Base-by-base conservation (phyloP, 2,888 invertebrate genomes). In the Hirudinaria manillensis region DNA sequence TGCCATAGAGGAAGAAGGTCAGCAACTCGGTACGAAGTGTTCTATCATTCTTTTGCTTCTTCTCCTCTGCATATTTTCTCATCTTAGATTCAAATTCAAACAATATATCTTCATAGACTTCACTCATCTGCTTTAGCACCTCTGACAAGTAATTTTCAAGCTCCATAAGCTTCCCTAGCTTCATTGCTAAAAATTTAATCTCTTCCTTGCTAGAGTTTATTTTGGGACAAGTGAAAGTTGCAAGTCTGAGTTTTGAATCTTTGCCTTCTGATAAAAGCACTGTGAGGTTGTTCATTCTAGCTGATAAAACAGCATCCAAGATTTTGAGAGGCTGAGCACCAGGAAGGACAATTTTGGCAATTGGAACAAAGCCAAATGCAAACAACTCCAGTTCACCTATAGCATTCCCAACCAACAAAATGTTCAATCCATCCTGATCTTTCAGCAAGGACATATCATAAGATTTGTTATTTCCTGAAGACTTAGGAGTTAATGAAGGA, bases 21-120 rank as follows among this genome's bases (percentile, higher is more conserved):
- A 71, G 45, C 27, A 71, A 51, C 45, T 70, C 67, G 27, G 29
- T 61, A 16, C 53, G 24, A 19, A 65, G 53, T 10, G 65, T 29
- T 24, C 51, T 29, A n/a, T 36, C 45, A 27, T 56, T n/a, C 29
- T 29, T 27, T 24, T 45, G 32, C 21, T 21, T n/a, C 72, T 85
- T 85, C 71, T 83, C 81, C 75, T 91, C 90, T 19, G 93, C 94
- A 87, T 94, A 95, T 80, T 91, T 90, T 0, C 92, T 90, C 81
- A 97, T 89, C 86, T 96, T 96, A 70, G 92, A 91, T 83, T 96
- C 95, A 90, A 96, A 93, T 87, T 96, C 95, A 66, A 94, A 84
- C 55, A 96, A 87, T 81, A 95, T 93, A 79, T 92, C 93, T 84
- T 96, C 96, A 94, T 94, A 96, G 0, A 94, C 92, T 86, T 95